Evolutionary conservation across 2,888 invertebrate genomes (phyloP).

Genomic region (Ophioninae sp.): DNA sequence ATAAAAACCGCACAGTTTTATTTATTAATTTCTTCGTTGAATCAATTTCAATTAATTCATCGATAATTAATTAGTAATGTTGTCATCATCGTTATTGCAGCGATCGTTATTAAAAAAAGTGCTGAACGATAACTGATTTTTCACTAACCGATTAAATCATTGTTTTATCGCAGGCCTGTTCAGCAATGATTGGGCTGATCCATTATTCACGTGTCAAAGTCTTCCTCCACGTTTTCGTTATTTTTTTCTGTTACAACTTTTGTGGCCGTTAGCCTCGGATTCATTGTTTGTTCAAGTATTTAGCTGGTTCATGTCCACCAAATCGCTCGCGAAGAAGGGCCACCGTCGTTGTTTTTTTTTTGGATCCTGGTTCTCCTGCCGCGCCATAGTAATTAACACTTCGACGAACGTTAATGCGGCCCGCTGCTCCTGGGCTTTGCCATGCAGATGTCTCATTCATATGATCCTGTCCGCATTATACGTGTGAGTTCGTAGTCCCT

Average conservation of each 20-base stretch:
- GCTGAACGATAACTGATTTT: neutral
- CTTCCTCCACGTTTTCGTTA: constrained; percentile 10
- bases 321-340: constrained; percentile 66
- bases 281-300: constrained; percentile 69
- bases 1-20: too few relatives aligned
- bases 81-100: neutral
- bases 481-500: too few relatives aligned
- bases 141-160: neutral
- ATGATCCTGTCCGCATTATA: too few relatives aligned
- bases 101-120: neutral
- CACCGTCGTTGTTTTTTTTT: constrained; percentile 50
- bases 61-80: neutral
- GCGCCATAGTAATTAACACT: constrained; percentile 75
- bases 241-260: constrained; percentile 26
- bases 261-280: constrained; percentile 32
- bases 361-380: constrained; percentile 49
- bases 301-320: constrained; percentile 68
- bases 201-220: neutral
- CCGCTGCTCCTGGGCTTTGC: constrained; percentile 71
- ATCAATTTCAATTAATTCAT: too few relatives aligned
- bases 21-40: too few relatives aligned
- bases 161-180: neutral
- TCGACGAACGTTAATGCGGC: constrained; percentile 71
- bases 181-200: neutral
- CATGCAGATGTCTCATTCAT: constrained; percentile 35